A percentile compares a stretch with the other conserved stretches of the same genome.
Evolutionary conservation across 2,797 vertebrate genomes (phyloP).

Genomic region (Echiichthys vipera): DNA sequence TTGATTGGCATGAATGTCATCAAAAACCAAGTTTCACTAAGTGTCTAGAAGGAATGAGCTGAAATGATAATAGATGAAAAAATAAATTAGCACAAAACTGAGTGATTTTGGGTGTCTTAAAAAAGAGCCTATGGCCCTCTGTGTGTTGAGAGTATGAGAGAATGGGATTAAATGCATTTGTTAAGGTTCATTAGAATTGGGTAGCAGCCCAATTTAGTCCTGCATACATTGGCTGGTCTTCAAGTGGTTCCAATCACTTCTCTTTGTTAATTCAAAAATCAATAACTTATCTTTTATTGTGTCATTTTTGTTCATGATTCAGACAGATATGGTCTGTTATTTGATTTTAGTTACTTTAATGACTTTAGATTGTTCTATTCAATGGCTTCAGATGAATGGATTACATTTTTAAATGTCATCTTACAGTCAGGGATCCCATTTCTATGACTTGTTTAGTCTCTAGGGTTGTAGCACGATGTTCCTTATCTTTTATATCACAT

Average conservation of each 20-base stretch:
- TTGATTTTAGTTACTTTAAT: neutral
- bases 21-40: neutral
- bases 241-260: neutral
- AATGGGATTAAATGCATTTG: neutral
- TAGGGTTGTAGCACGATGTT: neutral
- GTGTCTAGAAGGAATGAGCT: neutral
- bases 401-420: conserved; percentile 11
- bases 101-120: neutral
- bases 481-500: conserved; percentile 5
- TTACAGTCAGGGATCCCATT: neutral
- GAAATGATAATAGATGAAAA: conserved; percentile 7
- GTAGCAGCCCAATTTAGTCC: neutral
- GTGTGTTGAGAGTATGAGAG: too few relatives aligned
- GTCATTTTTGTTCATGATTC: neutral
- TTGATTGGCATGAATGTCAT: conserved; percentile 35
- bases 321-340: neutral
- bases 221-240: neutral
- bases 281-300: neutral
- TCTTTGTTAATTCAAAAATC: neutral
- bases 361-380: neutral
- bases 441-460: neutral
- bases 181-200: neutral
- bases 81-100: conserved; percentile 2
- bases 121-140: too few relatives aligned
- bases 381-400: neutral